Conservation (phyloP, 2,888 invertebrate species). For the Patella ulyssiponensis region DNA sequence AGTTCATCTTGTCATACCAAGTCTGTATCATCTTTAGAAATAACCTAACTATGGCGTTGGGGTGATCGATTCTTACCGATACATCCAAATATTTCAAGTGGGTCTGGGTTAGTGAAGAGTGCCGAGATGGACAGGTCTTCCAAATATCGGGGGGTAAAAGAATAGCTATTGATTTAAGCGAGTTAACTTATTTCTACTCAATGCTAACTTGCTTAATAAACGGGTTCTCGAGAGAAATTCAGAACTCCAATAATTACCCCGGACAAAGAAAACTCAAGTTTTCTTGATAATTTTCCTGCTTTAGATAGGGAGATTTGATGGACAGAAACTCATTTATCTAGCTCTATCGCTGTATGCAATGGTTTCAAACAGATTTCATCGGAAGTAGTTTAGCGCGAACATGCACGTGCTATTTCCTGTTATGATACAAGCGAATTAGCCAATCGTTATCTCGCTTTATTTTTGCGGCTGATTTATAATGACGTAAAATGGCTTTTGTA, state of each 20-base stretch:
- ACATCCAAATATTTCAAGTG: not conserved
- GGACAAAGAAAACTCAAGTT: not conserved
- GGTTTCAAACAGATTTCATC: not conserved
- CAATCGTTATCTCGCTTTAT: not conserved
- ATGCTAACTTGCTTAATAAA: not conserved
- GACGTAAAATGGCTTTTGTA: constrained; percentile 7
- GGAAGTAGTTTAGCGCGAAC: constrained; percentile 18
- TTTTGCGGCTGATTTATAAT: not conserved
- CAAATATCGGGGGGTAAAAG: not conserved
- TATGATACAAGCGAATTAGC: constrained; percentile 12
- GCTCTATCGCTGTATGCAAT: no score
- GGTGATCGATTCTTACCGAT: not conserved
- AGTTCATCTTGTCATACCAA: not conserved
- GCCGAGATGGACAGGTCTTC: not conserved
- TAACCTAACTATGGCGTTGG: not conserved
- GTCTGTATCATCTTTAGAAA: not conserved
- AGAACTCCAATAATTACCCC: not conserved
- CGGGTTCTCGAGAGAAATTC: not conserved
- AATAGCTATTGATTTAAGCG: constrained; percentile 9
- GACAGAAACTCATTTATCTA: no score
- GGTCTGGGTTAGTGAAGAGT: not conserved
- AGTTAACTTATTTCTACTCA: not conserved
- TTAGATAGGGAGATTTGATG: no score
- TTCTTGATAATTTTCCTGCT: constrained; percentile 1
- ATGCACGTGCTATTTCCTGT: constrained; percentile 22